Conservation (phyloP, 2,888 invertebrate genomes). For the Caenorhabditis auriculariae region DNA sequence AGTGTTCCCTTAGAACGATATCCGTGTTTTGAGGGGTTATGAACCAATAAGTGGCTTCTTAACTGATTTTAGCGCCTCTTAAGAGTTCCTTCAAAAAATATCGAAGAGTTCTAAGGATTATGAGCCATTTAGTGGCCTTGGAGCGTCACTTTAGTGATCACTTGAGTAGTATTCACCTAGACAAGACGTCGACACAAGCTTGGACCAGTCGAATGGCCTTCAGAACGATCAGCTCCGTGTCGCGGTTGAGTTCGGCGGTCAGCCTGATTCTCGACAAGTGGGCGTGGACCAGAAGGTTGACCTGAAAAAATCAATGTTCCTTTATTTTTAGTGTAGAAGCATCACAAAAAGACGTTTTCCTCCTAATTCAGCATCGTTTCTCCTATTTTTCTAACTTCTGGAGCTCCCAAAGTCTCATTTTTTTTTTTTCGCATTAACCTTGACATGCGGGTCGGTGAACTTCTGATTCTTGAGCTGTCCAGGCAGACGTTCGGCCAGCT, state of each 20-base stretch:
- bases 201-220: slow-evolving; percentile 66
- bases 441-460: slow-evolving; percentile 93
- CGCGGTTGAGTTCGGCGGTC: slow-evolving; percentile 92
- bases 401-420: too few species aligned
- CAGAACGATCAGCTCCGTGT: slow-evolving; percentile 83
- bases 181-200: slow-evolving; percentile 88
- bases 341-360: neutral
- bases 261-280: slow-evolving; percentile 90
- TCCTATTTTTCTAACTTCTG: too few species aligned
- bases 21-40: too few species aligned
- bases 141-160: neutral
- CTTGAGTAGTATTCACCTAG: slow-evolving; percentile 33
- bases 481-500: slow-evolving; percentile 69
- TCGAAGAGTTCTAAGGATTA: too few species aligned
- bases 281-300: slow-evolving; percentile 90
- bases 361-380: neutral
- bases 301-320: slow-evolving; percentile 35
- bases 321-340: neutral
- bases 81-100: too few species aligned
- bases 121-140: too few species aligned
- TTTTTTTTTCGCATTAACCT: too few species aligned
- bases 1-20: too few species aligned
- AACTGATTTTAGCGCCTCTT: too few species aligned
- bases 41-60: too few species aligned
- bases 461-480: slow-evolving; percentile 77